Base-by-base conservation (phyloP, 2,888 invertebrate genomes). In the Cephus rjabovi region DNA sequence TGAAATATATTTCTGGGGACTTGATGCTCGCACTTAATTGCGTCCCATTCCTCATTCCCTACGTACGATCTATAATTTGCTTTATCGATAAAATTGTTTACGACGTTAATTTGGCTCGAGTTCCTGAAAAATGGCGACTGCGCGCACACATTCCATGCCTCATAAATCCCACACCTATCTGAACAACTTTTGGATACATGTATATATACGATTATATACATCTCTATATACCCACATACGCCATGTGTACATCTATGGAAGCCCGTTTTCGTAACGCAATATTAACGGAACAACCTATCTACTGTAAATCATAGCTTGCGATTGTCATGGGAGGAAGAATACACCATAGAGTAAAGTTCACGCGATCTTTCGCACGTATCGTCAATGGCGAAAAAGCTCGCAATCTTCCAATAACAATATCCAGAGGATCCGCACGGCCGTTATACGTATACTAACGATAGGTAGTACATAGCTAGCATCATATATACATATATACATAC, bases 31-130 rank as follows among this genome's bases (percentile, higher is more conserved):
- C 40, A 56, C 40, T 56, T 56, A 56, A 56, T 56, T 56, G 40
- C 68, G 33, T 34, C 37, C 69, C 56, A 74, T 73, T 79, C 35
- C 70, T 75, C 77, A 79, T 81, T 79, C 77, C 75, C 75, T 69
- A 56, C 40, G 40, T 23, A 56, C 40, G 40, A 56, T 75, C 77
- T 75, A 73, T 77, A 75, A 76, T 79, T 80, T 78, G 79, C 82
- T 81, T 80, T 83, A 82, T 83, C 83, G 79, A 78, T 81, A 73
- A 81, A 81, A 83, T 83, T 83, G 84, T 85, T 86, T 83, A 81
- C 81, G 82, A 80, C 82, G 82, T 84, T 84, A 86, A 86, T 86
- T 85, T 85, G 84, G 82, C 82, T 81, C 78, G 76, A 76, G 79
- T 81, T 80, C 77, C 79, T 85, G 83, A 84, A 85, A 85, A 84